Conservation (phyloP, 2,888 invertebrate genomes). For the Coleophora flavipennella region DNA sequence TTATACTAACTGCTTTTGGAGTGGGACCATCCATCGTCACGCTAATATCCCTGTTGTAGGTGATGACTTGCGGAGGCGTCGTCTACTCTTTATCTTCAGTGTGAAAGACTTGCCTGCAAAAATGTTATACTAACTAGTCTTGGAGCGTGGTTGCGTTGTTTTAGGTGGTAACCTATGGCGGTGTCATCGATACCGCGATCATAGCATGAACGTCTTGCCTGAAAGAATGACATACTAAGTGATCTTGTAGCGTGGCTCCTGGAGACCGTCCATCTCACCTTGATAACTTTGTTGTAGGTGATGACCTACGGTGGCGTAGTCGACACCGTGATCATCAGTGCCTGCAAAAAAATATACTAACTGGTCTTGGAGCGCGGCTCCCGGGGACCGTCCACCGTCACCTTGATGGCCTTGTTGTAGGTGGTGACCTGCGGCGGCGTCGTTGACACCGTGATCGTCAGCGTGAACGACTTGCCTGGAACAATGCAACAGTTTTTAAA, state of each 20-base stretch:
- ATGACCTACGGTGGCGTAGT: conserved; percentile 98
- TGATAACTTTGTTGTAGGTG: conserved; percentile 96
- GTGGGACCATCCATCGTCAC: conserved; percentile 97
- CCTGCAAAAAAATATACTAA: conserved; percentile 45
- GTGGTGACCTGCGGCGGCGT: conserved; percentile 98
- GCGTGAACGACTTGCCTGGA: conserved; percentile 96
- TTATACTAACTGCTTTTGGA: conserved; percentile 83
- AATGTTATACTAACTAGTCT: conserved; percentile 77
- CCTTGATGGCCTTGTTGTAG: conserved; percentile 97
- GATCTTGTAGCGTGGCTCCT: conserved; percentile 96
- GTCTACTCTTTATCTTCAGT: conserved; percentile 89
- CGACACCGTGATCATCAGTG: conserved; percentile 94
- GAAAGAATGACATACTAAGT: conserved; percentile 89
- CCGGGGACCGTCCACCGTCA: conserved; percentile 96
- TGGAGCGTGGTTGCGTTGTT: conserved; percentile 97
- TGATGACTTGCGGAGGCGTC: conserved; percentile 93
- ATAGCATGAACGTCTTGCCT: conserved; percentile 99
- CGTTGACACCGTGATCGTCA: conserved; percentile 91
- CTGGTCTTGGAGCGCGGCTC: conserved; percentile 95
- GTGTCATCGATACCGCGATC: conserved; percentile 89
- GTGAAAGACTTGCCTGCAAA: conserved; percentile 96
- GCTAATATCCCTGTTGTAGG: conserved; percentile 98
- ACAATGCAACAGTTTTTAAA: conserved; percentile 32
- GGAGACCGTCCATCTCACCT: conserved; percentile 97
- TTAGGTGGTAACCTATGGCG: conserved; percentile 95